Evolutionary conservation across 1,140 invertebrate species (phyloP), one percentile per base, ranked within the genome.

Genomic region (Lamellibrachia luymesi): DNA sequence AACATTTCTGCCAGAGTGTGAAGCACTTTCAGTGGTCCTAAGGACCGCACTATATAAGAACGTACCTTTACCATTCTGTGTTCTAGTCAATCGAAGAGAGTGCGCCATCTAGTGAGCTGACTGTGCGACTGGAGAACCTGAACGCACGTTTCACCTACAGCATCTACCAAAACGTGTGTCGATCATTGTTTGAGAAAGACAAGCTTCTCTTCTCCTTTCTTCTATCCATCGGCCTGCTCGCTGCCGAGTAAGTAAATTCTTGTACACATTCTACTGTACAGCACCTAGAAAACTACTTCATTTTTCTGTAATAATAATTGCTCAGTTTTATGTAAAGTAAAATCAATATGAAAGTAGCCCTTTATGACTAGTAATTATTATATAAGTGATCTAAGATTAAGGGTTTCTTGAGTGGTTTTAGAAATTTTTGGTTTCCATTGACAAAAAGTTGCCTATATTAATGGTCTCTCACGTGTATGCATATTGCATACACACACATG

Each of bases 101-200:
- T 94, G 94, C 94, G 13, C 94, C 94, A 49, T 96, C 96, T 13
- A 38, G 92, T 64, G 94, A 95, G 7, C 94, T 96, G 64, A 94
- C 94, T 5, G 94, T 95, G 90, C 94, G 96, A 90, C 95, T 96
- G n/a, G 91, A 94, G 49, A 95, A 95, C 93, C 94, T 96, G 22
- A 96, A 96, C 93, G 93, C 95, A 5, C 95, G 96, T 94, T 96
- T 96, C 93, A 96, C 96, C 17, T 96, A 96, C 94, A 96, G 95
- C 93, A 96, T 96, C 92, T 96, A 96, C 94, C 95, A 95, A 50
- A 96, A 96, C 93, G 95, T 96, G 0, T 96, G 96, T 94, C 94
- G 96, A 51, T 96, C 96, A 2, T 92, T 96, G 92, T 96, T 96
- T 95, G 96, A 96, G 94, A 96, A 96, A 93, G 96, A 96, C 94